phyloP scores from a whole-genome alignment of 2,888 invertebrate species.

The Steinernema hermaphroditum region DNA sequence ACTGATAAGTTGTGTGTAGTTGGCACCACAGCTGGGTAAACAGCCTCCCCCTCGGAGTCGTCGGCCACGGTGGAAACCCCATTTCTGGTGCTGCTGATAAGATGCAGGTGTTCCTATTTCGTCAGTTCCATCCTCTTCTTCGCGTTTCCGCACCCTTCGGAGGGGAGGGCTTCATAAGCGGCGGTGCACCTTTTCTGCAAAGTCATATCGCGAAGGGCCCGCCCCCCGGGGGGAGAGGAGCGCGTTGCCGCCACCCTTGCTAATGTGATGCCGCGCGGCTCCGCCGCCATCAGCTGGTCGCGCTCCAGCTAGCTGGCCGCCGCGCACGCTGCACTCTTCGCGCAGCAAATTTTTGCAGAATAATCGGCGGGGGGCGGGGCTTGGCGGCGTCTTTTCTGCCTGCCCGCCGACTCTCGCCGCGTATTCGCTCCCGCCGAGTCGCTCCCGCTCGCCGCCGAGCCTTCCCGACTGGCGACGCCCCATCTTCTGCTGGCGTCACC shows the following conservation, averaged over 20 bases:
- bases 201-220: slow-evolving; percentile 6
- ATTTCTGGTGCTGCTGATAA: too few species aligned
- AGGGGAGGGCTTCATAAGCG: too few species aligned
- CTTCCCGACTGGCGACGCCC: slow-evolving; percentile 13
- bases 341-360: slow-evolving; percentile 28
- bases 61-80: too few species aligned
- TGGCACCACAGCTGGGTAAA: too few species aligned
- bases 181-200: slow-evolving; percentile 27
- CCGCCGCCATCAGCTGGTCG: not conserved
- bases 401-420: not conserved
- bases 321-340: not conserved
- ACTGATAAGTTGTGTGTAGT: too few species aligned
- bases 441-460: not conserved
- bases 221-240: not conserved
- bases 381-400: not conserved
- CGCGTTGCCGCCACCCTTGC: slow-evolving; percentile 2
- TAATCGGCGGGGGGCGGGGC: slow-evolving; percentile 22
- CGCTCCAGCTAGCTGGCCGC: too few species aligned
- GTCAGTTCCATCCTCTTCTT: too few species aligned
- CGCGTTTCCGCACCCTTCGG: too few species aligned
- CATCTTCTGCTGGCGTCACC: slow-evolving; percentile 15
- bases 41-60: too few species aligned
- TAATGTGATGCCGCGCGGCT: not conserved
- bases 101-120: too few species aligned
- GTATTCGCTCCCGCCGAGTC: slow-evolving; percentile 22